Evolutionary conservation across 2,797 vertebrate species (phyloP).

Genomic region (Hyperoplus lanceolatus): DNA sequence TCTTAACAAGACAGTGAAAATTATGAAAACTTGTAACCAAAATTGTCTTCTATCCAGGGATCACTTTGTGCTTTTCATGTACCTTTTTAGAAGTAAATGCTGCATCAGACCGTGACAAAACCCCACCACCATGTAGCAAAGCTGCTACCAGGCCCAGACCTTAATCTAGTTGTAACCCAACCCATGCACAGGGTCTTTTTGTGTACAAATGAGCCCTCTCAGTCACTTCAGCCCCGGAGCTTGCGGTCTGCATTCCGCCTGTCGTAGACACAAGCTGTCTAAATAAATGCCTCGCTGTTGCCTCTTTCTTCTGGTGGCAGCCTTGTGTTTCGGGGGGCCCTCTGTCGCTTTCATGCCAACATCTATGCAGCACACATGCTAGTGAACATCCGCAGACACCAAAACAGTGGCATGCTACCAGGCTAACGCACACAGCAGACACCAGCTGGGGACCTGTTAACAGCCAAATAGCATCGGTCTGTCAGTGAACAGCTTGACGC

Average conservation of each 20-base stretch:
- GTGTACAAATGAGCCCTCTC: slow-evolving; percentile 74
- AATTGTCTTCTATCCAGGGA: slow-evolving; percentile 52
- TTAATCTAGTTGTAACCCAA: slow-evolving; percentile 75
- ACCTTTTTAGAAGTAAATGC: slow-evolving; percentile 51
- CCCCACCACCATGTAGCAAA: slow-evolving; percentile 55
- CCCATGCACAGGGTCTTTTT: slow-evolving; percentile 65
- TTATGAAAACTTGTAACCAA: slow-evolving; percentile 37
- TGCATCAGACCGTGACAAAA: slow-evolving; percentile 57
- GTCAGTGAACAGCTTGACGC: slow-evolving; percentile 69
- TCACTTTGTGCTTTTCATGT: slow-evolving; percentile 58
- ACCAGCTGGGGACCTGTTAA: slow-evolving; percentile 81
- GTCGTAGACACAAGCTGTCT: slow-evolving; percentile 84
- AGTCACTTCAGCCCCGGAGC: slow-evolving; percentile 73
- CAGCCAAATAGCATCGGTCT: slow-evolving; percentile 69
- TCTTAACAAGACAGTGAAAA: slow-evolving; percentile 43
- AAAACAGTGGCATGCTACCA: slow-evolving; percentile 71
- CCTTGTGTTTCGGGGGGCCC: slow-evolving; percentile 60
- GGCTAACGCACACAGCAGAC: slow-evolving; percentile 67
- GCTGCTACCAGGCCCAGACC: slow-evolving; percentile 68
- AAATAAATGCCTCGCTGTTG: slow-evolving; percentile 75
- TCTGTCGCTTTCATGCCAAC: slow-evolving; percentile 65
- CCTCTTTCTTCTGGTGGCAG: slow-evolving; percentile 78
- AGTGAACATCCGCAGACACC: slow-evolving; percentile 72
- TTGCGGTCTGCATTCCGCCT: slow-evolving; percentile 79
- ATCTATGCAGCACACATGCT: slow-evolving; percentile 74